Evolutionary conservation across 2,888 invertebrate species (phyloP).

Genomic region (Coecobrya sp.): DNA sequence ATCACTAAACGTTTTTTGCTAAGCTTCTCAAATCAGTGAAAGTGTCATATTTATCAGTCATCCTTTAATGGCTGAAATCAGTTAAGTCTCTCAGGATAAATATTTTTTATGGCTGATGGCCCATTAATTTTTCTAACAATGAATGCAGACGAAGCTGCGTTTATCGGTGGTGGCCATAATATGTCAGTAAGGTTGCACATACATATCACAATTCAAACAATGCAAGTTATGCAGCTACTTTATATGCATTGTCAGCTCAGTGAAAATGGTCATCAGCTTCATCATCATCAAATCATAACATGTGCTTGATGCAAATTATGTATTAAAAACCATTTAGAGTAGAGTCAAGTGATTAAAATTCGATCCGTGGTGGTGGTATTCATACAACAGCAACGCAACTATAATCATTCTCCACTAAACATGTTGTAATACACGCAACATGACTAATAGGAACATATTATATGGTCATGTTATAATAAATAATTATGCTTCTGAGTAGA

Average conservation of each 20-base stretch:
- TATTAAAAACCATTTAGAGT: conserved; percentile 73
- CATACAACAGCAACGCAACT: conserved; percentile 10
- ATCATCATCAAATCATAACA: conserved; percentile 37
- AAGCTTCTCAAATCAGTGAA: conserved; percentile 65
- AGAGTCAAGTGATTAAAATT: conserved; percentile 80
- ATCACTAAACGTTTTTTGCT: conserved; percentile 50
- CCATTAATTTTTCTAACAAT: conserved; percentile 78
- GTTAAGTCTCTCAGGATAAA: conserved; percentile 62
- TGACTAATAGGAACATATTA: conserved; percentile 32
- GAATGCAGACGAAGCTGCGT: conserved; percentile 51
- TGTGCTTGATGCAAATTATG: conserved; percentile 74
- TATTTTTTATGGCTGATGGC: conserved; percentile 70
- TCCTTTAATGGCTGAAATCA: conserved; percentile 71
- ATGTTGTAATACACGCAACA: conserved; percentile 40
- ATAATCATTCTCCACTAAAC: conserved; percentile 6
- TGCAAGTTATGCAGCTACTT: conserved; percentile 36
- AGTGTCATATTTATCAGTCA: conserved; percentile 80
- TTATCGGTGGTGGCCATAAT: conserved; percentile 72
- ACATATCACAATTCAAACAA: not conserved
- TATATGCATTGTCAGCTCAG: not conserved
- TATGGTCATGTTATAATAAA: conserved; percentile 66
- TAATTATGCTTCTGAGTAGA: conserved; percentile 48
- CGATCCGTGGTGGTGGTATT: conserved; percentile 78
- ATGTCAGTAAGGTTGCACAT: conserved; percentile 46
- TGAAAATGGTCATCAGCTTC: conserved; percentile 10